phyloP scores from a whole-genome alignment of 2,888 invertebrate species.

The Creontiades dilutus region DNA sequence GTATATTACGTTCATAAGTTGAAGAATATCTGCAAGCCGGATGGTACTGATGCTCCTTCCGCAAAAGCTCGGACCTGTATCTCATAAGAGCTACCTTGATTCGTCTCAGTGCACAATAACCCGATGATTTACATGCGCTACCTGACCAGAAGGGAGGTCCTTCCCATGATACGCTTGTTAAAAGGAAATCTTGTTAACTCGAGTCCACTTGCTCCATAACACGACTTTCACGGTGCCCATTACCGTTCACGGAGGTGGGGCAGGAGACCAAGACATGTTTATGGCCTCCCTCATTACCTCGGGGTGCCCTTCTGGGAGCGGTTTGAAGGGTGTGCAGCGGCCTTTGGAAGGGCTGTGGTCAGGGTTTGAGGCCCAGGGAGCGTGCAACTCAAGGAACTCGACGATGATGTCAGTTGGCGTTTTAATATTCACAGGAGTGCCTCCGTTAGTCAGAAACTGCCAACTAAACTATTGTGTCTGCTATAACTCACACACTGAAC shows the following conservation, averaged over 20 bases:
- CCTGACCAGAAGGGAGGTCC: slow-evolving; percentile 51
- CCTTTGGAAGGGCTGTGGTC: slow-evolving; percentile 13
- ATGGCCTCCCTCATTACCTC: slow-evolving; percentile 58
- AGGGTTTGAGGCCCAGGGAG: neutral
- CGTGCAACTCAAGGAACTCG: too few species aligned
- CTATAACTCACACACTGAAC: too few species aligned
- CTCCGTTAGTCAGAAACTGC: too few species aligned
- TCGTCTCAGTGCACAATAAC: slow-evolving; percentile 37
- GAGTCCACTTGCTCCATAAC: neutral
- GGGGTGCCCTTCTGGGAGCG: slow-evolving; percentile 30
- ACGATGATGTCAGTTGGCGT: too few species aligned
- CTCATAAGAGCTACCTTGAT: too few species aligned
- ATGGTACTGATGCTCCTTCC: too few species aligned
- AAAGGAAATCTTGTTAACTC: slow-evolving; percentile 53
- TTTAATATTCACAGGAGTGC: too few species aligned
- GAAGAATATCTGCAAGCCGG: too few species aligned
- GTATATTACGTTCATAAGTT: too few species aligned
- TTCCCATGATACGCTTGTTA: slow-evolving; percentile 57
- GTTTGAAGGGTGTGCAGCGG: slow-evolving; percentile 14
- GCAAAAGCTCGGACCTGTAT: too few species aligned
- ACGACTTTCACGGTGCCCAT: slow-evolving; percentile 40
- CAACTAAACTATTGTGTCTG: too few species aligned
- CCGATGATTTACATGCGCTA: slow-evolving; percentile 59
- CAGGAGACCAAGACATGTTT: slow-evolving; percentile 41
- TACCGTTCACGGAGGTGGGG: slow-evolving; percentile 55